Evolutionary conservation across 1,140 invertebrate genomes (phyloP), one percentile per base, ranked within the genome.

Genomic region (Bombus breviceps): DNA sequence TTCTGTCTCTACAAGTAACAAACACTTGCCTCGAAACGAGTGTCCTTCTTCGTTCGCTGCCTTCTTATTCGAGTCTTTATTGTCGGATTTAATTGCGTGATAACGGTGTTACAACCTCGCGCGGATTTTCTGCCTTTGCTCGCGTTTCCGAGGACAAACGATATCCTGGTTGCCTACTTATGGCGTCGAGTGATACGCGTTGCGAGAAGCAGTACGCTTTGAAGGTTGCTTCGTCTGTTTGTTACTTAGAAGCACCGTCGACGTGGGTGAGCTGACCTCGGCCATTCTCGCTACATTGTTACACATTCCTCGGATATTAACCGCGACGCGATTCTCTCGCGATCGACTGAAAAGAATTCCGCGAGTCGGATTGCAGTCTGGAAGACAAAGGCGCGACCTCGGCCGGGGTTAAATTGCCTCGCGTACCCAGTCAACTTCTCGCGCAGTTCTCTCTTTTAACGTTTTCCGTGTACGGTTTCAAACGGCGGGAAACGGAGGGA

Each of bases 241-340:
- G 25, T 62, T 62, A 4, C 10, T 13, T 2, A 41, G 28, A 28
- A 39, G 12, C 37, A 83, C 62, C 81, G 85, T 53, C 18, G 4
- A 25, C 41, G n/a, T 28, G 32, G 41, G 37, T 15, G 79, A 13
- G 28, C 39, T 15, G 69, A 41, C 69, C 39, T 41, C 69, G 39
- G 6, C 47, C 47, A 53, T 53, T 53, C 80, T 84, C 71, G 71
- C n/a, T 37, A 87, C 87, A 87, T 86, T 85, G 90, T 90, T 88
- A 89, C 75, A 62, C 86, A 73, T 91, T 90, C 74, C 53, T 74
- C 85, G 87, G 77, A 78, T 81, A 82, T 86, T 86, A 83, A 47
- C 75, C 81, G 80, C 76, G 81, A 84, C 88, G 71, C 79, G 77
- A 87, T 87, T 77, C 77, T 74, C 64, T 34, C 32, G 69, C 75